Evolutionary conservation across 2,113 vertebrate genomes (phyloP).

Genomic region (Dissostichus mawsoni): DNA sequence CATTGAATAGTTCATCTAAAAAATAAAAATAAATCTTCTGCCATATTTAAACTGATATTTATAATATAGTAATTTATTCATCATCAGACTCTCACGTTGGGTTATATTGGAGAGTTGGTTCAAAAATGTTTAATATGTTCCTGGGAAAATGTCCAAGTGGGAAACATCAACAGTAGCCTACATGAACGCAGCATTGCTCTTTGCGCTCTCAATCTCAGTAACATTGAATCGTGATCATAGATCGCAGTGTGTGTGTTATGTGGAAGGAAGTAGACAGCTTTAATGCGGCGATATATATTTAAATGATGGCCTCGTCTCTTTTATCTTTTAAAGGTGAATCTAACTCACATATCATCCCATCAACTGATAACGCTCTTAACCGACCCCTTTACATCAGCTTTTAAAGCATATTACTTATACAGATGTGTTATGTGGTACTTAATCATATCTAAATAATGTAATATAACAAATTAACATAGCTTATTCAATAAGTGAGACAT

Average conservation of each 20-base stretch:
- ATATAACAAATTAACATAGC: not conserved
- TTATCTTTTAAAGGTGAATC: not conserved
- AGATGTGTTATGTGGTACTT: not conserved
- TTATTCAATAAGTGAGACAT: not conserved
- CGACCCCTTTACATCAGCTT: not conserved
- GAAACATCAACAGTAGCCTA: not conserved
- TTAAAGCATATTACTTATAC: not conserved
- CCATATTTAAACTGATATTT: not conserved
- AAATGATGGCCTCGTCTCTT: not conserved
- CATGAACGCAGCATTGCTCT: slow-evolving; percentile 8
- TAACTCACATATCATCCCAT: not conserved
- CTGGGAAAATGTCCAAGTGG: too few relatives aligned
- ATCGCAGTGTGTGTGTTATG: not conserved
- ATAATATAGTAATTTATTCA: too few relatives aligned
- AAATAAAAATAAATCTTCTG: not conserved
- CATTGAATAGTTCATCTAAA: not conserved
- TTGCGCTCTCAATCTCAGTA: not conserved
- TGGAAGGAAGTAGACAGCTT: not conserved
- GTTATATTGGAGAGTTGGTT: too few relatives aligned
- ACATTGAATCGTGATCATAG: too few relatives aligned
- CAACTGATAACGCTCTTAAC: not conserved
- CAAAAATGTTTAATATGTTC: too few relatives aligned
- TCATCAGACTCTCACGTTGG: too few relatives aligned
- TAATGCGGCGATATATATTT: not conserved
- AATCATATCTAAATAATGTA: not conserved